These are phyloP conservation scores for Batillaria attramentaria DNA, from an alignment of 1,140 invertebrate genomes.

Conservation along the genomic window DNA sequence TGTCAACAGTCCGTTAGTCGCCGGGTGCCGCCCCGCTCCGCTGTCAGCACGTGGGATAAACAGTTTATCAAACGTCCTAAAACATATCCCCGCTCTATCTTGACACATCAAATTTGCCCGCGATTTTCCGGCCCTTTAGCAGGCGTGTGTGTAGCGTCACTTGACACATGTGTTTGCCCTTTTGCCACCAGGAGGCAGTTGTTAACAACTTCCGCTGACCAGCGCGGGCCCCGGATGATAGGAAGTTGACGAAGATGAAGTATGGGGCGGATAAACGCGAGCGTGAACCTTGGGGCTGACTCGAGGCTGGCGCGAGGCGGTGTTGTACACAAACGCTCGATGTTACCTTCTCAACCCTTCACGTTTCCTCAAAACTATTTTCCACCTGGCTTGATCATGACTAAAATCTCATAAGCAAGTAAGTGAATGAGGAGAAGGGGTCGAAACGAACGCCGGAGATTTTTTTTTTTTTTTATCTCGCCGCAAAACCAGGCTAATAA, in stretches of 20 bases:
- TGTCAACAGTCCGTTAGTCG: slow-evolving; percentile 31
- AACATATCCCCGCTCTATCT: slow-evolving; percentile 34
- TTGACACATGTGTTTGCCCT: slow-evolving; percentile 37
- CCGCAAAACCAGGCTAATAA: too few relatives aligned
- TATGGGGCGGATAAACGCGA: not conserved
- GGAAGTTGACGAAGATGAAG: slow-evolving; percentile 29
- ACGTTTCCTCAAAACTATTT: too few relatives aligned
- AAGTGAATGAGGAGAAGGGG: too few relatives aligned
- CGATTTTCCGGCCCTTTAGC: not conserved
- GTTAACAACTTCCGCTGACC: slow-evolving; percentile 41
- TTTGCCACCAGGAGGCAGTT: slow-evolving; percentile 33
- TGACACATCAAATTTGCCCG: slow-evolving; percentile 34
- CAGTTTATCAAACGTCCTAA: slow-evolving; percentile 37
- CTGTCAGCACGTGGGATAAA: slow-evolving; percentile 34
- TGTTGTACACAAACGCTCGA: too few relatives aligned
- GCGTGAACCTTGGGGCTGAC: too few relatives aligned
- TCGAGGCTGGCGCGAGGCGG: too few relatives aligned
- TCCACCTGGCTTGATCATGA: too few relatives aligned
- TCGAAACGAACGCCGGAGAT: too few relatives aligned
- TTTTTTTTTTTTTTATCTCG: too few relatives aligned
- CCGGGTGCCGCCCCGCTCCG: not conserved
- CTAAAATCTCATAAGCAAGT: too few relatives aligned
- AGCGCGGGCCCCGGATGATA: slow-evolving; percentile 31
- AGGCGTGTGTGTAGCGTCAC: slow-evolving; percentile 21
- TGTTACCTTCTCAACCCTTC: too few relatives aligned